Conservation (phyloP, 2,113 vertebrate genomes). For the Motacilla tschutschensis region DNA sequence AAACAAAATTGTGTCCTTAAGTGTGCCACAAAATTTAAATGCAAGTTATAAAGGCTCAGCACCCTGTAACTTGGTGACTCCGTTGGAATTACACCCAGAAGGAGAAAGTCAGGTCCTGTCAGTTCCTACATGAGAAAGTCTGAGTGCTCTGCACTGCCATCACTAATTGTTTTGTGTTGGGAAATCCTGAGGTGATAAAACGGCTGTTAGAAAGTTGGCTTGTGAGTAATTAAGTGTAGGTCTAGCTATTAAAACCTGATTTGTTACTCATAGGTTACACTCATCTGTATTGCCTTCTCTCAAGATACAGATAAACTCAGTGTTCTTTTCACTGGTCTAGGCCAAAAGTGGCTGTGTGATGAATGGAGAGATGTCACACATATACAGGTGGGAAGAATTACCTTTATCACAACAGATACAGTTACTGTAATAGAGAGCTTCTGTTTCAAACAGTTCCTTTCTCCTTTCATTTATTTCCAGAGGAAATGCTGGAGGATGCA, state of each 20-base stretch:
- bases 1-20: background rate
- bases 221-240: slow-evolving; percentile 20
- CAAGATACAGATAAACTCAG: background rate
- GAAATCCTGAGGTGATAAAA: slow-evolving; percentile 44
- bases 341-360: background rate
- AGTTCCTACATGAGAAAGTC: background rate
- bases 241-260: slow-evolving; percentile 10
- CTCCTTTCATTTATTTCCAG: background rate
- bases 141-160: background rate
- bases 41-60: background rate
- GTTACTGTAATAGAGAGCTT: background rate
- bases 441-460: background rate
- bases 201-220: slow-evolving; percentile 38
- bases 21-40: slow-evolving; percentile 22
- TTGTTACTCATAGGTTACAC: background rate
- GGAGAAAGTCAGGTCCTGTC: slow-evolving; percentile 41
- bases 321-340: background rate
- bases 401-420: background rate
- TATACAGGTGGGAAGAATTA: background rate
- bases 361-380: background rate
- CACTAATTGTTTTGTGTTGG: slow-evolving; percentile 30
- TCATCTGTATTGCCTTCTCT: background rate
- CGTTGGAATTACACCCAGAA: background rate
- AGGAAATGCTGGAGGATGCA: background rate
- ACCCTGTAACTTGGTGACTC: background rate